Evolutionary conservation across 2,113 vertebrate genomes (phyloP), one percentile per base, ranked within the genome.

Genomic region (Dasyprocta punctata): DNA sequence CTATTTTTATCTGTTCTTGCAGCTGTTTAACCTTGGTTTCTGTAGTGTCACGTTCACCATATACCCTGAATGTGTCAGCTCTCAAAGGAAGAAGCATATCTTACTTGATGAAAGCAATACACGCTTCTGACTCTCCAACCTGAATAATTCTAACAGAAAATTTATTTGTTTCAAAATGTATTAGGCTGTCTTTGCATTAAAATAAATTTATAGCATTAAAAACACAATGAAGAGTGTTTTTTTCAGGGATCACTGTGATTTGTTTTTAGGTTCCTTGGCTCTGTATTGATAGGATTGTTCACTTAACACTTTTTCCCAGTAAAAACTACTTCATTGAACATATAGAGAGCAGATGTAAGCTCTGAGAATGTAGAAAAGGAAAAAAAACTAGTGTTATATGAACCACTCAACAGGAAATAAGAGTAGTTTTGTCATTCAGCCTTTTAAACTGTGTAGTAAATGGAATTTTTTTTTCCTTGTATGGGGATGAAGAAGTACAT

Each of bases 291-390:
- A 36, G 36, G 30, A n/a, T 71, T 94, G 58, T 89, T 90, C 67
- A 65, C 73, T 89, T 87, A 82, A 49, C 3, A 65, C 14, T 52
- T 80, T 83, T 85, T 73, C 14, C 5, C 36, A 75, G 11, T 73
- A 90, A 73, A 86, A 94, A 85, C 10, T 38, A 56, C n/a, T 94
- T 90, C 7, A 28, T 38, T 95, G 52, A 86, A 69, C 49, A 54
- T 77, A 33, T 0, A 75, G 13, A 95, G 1, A 90, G 14, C 63
- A 89, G 26, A 30, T 49, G 2, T 12, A 90, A 91, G 22, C 36
- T 80, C 9, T 67, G 44, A 90, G 77, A 84, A 56, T 85, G 6
- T 52, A 73, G 47, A 52, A 73, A 81, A 84, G 14, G 16, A 19
- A 47, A 92, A 89, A 90, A 95, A 77, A 38, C 47, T 58, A 58